Evolutionary conservation across 2,888 invertebrate genomes (phyloP).

Genomic region (Chorisops tibialis): DNA sequence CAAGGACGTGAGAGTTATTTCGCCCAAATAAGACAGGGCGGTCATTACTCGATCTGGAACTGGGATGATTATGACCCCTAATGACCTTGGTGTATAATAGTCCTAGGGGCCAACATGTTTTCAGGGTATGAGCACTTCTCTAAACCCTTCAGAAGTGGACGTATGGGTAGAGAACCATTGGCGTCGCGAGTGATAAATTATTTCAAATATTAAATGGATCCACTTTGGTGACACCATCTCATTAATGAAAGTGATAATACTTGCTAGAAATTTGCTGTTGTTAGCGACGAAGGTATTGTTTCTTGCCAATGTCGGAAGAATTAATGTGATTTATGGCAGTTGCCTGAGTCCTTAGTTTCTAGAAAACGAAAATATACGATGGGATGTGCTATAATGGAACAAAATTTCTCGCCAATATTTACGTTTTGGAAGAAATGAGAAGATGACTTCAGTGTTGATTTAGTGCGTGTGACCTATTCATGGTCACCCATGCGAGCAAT

Average conservation of each 20-base stretch:
- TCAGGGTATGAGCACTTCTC: neutral
- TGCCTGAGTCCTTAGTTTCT: too few relatives aligned
- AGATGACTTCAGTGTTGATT: too few relatives aligned
- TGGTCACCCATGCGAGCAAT: too few relatives aligned
- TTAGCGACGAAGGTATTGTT: neutral
- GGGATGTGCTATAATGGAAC: too few relatives aligned
- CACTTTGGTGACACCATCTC: neutral
- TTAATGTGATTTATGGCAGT: neutral
- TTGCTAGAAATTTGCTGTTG: neutral
- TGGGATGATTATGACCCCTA: too few relatives aligned
- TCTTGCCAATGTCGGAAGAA: neutral
- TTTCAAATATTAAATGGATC: constrained; percentile 7
- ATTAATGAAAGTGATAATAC: constrained; percentile 10
- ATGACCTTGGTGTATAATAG: neutral
- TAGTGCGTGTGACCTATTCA: too few relatives aligned
- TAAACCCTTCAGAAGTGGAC: too few relatives aligned
- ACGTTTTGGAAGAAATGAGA: too few relatives aligned
- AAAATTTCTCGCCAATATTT: too few relatives aligned
- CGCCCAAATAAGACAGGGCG: neutral
- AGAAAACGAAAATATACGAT: too few relatives aligned
- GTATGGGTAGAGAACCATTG: neutral
- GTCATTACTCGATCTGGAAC: neutral
- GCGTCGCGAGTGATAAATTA: neutral
- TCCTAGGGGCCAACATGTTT: neutral
- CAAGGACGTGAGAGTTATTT: too few relatives aligned